Base-by-base conservation (phyloP, 2,113 vertebrate genomes). In the Perognathus longimembris region DNA sequence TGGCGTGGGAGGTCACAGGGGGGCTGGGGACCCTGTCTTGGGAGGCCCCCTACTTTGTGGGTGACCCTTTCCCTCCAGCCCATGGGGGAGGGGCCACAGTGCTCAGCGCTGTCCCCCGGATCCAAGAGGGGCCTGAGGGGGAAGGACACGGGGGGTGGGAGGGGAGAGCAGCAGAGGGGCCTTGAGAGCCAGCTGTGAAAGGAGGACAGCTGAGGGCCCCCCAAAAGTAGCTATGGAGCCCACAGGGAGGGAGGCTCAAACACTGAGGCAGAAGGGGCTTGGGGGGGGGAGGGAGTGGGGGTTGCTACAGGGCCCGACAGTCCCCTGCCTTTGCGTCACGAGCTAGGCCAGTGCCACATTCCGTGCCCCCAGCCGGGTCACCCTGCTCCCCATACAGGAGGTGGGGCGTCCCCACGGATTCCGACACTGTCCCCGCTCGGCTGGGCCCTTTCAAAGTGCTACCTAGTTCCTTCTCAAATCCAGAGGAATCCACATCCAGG, bases 371-470 rank as follows among this genome's bases (percentile, higher is more conserved):
- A 73, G 85, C 87, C 45, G 61, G 85, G 80, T 87, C 74, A 83
- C 88, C 45, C 22, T 74, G 80, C 54, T 75, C 24, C 17, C 59
- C 69, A 77, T 45, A 86, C 36, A 92, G 45, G 69, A 85, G 42
- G 80, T 18, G 1, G 86, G 26, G 50, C 50, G 57, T 71, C 76
- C 20, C 50, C 75, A 78, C 20, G 61, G 66, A 71, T 12, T 59
- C 36, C 24, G 50, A 63, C 54, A 28, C 75, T 6, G 21, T 15
- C 28, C 67, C 54, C 74, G 79, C 50, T 76, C 61, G 57, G 45
- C 63, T 50, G 38, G 77, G 71, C 28, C 73, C 69, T 75, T 88
- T 71, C 90, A 97, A 97, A 97, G 97, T 97, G 96, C 95, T 90
- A 81, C 87, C 64, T 82, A 34, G 87, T 82, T 71, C 50, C 66